Conservation (phyloP, 2,888 invertebrate genomes). For the Tiphia femorata region DNA sequence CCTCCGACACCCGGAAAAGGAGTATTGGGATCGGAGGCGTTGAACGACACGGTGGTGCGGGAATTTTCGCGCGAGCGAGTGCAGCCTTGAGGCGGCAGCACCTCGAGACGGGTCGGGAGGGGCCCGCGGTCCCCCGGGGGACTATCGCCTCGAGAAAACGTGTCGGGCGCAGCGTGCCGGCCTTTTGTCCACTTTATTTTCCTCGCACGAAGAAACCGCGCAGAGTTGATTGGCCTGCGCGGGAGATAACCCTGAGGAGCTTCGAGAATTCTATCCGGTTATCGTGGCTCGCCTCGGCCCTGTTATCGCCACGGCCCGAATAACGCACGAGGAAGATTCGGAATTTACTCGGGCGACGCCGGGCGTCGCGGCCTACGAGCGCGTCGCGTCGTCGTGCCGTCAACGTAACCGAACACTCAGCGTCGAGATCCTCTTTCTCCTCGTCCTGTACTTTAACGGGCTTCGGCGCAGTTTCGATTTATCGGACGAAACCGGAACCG, state of each 20-base stretch:
- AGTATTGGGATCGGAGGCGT: too few relatives aligned
- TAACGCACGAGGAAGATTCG: slow-evolving; percentile 49
- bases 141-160: not conserved
- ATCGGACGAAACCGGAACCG: slow-evolving; percentile 68
- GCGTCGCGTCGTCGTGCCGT: slow-evolving; percentile 14
- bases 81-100: slow-evolving; percentile 1
- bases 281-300: slow-evolving; percentile 55
- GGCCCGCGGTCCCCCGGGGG: not conserved
- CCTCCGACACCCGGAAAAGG: too few relatives aligned
- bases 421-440: slow-evolving; percentile 65
- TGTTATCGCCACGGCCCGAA: slow-evolving; percentile 61
- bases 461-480: slow-evolving; percentile 65
- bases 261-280: slow-evolving; percentile 64
- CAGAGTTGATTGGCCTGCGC: slow-evolving; percentile 67
- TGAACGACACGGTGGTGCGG: too few relatives aligned
- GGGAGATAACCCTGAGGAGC: slow-evolving; percentile 67
- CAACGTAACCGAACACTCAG: slow-evolving; percentile 49
- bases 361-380: slow-evolving; percentile 19
- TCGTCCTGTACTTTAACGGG: slow-evolving; percentile 55
- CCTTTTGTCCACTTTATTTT: slow-evolving; percentile 23
- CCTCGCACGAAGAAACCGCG: slow-evolving; percentile 12
- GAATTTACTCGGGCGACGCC: slow-evolving; percentile 25
- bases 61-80: not conserved
- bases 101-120: too few relatives aligned
- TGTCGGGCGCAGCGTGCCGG: not conserved